Conservation (phyloP, 2,113 vertebrate species). For the Dermatemys mawii region DNA sequence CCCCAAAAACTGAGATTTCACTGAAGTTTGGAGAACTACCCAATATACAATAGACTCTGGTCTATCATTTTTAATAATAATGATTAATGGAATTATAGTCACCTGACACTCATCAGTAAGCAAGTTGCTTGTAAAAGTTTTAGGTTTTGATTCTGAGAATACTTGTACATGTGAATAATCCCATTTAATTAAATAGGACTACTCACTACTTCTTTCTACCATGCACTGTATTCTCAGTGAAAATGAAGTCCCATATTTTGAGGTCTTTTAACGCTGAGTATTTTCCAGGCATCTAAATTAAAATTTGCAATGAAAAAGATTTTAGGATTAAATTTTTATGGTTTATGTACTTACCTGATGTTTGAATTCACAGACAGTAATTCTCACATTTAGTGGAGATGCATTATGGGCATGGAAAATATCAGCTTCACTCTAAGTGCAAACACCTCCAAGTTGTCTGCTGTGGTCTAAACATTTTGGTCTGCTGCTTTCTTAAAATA, state of each 20-base stretch:
- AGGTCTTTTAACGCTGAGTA: fast-evolving
- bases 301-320: not conserved
- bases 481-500: not conserved
- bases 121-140: not conserved
- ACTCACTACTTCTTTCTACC: not conserved
- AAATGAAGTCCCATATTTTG: not conserved
- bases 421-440: not conserved
- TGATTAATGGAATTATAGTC: not conserved
- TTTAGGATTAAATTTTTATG: not conserved
- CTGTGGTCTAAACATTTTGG: not conserved
- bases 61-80: not conserved
- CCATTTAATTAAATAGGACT: not conserved
- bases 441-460: not conserved
- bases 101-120: not conserved
- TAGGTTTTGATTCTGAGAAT: fast-evolving
- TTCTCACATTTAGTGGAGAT: not conserved
- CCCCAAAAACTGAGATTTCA: not conserved
- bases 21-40: not conserved
- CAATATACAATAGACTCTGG: fast-evolving
- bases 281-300: not conserved
- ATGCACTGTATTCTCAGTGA: not conserved
- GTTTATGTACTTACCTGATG: not conserved
- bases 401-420: not conserved
- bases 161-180: fast-evolving
- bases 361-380: not conserved